phyloP scores from a whole-genome alignment of 2,888 invertebrate species.

The Drosophila borealis region DNA sequence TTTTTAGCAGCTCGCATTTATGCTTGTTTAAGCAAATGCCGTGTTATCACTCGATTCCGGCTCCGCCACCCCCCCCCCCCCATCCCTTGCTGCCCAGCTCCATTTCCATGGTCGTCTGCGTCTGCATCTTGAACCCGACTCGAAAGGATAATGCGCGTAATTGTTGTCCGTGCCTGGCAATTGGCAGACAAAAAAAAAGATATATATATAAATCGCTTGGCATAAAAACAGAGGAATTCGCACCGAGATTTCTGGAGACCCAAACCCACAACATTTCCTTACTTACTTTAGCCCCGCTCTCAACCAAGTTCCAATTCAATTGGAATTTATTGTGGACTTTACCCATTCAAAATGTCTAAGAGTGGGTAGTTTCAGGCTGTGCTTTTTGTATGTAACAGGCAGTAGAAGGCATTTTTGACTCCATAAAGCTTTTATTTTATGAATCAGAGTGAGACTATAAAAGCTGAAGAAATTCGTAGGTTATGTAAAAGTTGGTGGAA shows the following conservation, averaged over 20 bases:
- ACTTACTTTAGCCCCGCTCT: background rate
- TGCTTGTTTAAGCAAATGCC: constrained; percentile 77
- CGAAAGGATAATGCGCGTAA: constrained; percentile 74
- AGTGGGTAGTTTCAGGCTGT: no score
- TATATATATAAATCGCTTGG: background rate
- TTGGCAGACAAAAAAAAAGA: constrained; percentile 45
- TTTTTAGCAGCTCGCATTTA: constrained; percentile 65
- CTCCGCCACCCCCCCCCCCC: background rate
- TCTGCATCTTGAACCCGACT: constrained; percentile 41
- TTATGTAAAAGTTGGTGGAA: no score
- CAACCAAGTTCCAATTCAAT: constrained; percentile 4
- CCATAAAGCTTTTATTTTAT: no score
- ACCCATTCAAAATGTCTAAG: no score
- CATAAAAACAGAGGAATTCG: constrained; percentile 13
- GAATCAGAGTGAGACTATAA: no score
- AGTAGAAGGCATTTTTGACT: background rate
- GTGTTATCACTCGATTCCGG: constrained; percentile 65
- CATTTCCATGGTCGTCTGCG: background rate
- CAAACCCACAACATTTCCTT: constrained; percentile 12
- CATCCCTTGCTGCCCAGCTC: background rate
- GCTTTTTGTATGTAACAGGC: background rate
- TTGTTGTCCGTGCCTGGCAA: constrained; percentile 68
- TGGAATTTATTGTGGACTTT: constrained; percentile 5
- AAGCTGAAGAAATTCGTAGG: no score
- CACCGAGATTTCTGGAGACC: background rate